Evolutionary conservation across 2,797 vertebrate genomes (phyloP).

Genomic region (Microctenopoma lineatum): DNA sequence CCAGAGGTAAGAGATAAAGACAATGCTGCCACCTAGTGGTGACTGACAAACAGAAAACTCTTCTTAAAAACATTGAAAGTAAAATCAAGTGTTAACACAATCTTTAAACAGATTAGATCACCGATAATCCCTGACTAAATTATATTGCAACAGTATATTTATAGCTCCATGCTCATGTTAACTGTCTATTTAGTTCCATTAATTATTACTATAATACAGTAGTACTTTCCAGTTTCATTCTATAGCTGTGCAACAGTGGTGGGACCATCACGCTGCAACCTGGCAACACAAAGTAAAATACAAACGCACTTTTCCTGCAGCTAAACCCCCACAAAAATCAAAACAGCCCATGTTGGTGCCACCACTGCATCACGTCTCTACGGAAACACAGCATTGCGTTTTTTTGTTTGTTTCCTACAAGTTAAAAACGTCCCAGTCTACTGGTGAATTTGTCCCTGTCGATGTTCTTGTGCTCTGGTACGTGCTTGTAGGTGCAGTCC

Average conservation of each 20-base stretch:
- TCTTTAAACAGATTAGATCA: constrained; percentile 28
- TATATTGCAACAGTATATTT: neutral
- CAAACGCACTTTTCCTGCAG: neutral
- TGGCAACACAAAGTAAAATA: neutral
- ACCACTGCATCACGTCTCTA: neutral
- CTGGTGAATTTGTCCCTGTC: constrained; percentile 69
- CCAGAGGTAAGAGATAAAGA: constrained; percentile 29
- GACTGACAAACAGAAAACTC: constrained; percentile 23
- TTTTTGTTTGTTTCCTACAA: constrained; percentile 13
- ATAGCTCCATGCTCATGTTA: neutral
- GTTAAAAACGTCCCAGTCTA: constrained; percentile 16
- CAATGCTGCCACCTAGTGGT: constrained; percentile 59
- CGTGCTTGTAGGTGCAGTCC: constrained; percentile 75
- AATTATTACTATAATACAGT: constrained; percentile 11
- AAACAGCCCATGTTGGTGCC: neutral
- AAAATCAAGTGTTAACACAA: constrained; percentile 15
- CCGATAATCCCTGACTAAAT: constrained; percentile 21
- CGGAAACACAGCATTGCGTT: neutral
- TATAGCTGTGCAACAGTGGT: neutral
- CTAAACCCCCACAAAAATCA: neutral
- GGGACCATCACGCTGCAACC: neutral
- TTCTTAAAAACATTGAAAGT: neutral
- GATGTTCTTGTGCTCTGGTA: constrained; percentile 77
- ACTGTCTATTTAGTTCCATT: constrained; percentile 10
- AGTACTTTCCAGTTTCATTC: neutral